A percentile compares a stretch with the other conserved stretches of the same genome.
These are phyloP conservation scores for Sebastolobus altivelis DNA, from an alignment of 2,797 vertebrate species.

Conservation along the genomic window DNA sequence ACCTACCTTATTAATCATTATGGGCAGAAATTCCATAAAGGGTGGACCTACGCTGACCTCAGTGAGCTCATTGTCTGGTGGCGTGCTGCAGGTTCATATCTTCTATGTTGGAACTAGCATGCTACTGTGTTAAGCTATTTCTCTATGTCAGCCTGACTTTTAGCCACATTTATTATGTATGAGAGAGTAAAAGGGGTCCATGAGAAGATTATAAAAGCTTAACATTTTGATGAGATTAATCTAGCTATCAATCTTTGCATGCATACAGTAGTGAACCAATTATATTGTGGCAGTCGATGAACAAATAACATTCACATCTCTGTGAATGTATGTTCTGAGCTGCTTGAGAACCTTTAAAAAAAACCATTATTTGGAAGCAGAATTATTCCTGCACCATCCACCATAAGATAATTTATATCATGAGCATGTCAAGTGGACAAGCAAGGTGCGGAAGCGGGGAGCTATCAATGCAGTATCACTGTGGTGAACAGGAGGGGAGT, in stretches of 20 bases:
- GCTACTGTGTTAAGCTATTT: conserved; percentile 55
- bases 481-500: conserved; percentile 69
- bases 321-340: conserved; percentile 7
- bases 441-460: neutral
- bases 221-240: conserved; percentile 82
- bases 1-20: conserved; percentile 81
- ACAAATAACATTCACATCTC: conserved; percentile 60
- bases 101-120: conserved; percentile 28
- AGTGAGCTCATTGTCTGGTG: conserved; percentile 71
- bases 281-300: conserved; percentile 48
- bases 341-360: neutral
- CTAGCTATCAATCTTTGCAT: conserved; percentile 70
- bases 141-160: conserved; percentile 66
- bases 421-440: conserved; percentile 25
- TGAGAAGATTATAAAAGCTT: conserved; percentile 81
- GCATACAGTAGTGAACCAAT: conserved; percentile 56
- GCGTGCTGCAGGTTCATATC: conserved; percentile 54
- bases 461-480: conserved; percentile 62
- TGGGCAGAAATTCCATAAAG: conserved; percentile 77
- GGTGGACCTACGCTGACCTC: conserved; percentile 66
- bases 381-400: conserved; percentile 9
- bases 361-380: conserved; percentile 28
- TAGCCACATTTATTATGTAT: conserved; percentile 80
- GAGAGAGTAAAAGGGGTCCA: conserved; percentile 75
- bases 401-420: conserved; percentile 31